A percentile compares a stretch with the other conserved stretches of the same genome.
Conservation (phyloP, 2,797 vertebrate species). For the Gallinago stenura region DNA sequence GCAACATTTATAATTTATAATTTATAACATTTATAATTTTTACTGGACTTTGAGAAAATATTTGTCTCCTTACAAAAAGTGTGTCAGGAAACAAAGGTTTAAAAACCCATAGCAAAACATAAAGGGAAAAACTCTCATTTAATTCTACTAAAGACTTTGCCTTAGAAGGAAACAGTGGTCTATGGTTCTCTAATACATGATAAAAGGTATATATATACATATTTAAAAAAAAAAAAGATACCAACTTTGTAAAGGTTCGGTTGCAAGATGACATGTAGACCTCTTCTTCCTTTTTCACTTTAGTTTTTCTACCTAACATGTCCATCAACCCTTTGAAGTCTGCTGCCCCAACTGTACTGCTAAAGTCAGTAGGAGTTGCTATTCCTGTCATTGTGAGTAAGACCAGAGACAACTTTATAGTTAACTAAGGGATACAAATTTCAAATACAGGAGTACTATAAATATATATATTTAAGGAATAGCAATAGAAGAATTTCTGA, state of each 20-base stretch:
- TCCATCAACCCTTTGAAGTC: neutral
- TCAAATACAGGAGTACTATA: neutral
- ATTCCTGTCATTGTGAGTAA: neutral
- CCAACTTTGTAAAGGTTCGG: rapidly evolving
- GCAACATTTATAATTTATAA: neutral
- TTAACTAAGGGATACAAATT: neutral
- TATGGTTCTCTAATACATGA: neutral
- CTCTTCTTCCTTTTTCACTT: neutral
- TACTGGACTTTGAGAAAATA: neutral
- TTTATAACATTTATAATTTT: neutral
- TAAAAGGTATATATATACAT: neutral
- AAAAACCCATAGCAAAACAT: neutral
- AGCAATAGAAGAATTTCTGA: neutral
- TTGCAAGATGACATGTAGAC: neutral
- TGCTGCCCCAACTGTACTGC: neutral
- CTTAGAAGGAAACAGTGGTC: neutral
- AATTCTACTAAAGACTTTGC: neutral
- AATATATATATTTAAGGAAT: neutral
- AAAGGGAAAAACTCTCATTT: neutral
- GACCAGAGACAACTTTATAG: neutral
- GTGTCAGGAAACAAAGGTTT: neutral
- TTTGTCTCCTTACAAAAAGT: neutral
- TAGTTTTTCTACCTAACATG: neutral
- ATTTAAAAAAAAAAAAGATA: neutral
- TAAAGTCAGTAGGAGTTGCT: neutral